Percentiles rank a stretch among this genome's conserved stretches.
Conservation (phyloP, 2,113 vertebrate genomes). For the Neotoma lepida region DNA sequence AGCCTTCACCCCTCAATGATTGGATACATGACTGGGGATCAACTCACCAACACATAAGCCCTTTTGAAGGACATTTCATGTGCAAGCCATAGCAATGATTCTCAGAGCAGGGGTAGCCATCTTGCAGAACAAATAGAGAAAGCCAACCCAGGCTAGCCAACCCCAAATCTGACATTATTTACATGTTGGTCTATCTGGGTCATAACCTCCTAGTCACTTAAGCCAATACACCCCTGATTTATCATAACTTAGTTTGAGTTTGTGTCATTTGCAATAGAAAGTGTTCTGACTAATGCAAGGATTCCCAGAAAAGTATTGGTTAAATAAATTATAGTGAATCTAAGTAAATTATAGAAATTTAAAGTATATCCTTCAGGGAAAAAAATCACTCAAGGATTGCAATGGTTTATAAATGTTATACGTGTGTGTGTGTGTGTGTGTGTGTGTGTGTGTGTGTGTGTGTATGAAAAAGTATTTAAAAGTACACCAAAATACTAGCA, state of each 20-base stretch:
- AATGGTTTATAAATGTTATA: not conserved
- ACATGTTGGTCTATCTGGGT: not conserved
- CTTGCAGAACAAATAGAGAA: not conserved
- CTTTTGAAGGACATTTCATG: not conserved
- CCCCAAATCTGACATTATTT: not conserved
- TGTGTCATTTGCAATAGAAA: slow-evolving; percentile 50
- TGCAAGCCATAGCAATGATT: not conserved
- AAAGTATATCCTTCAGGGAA: slow-evolving; percentile 12
- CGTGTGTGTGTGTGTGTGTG: not conserved
- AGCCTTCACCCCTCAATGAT: not conserved
- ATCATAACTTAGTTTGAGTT: slow-evolving; percentile 6
- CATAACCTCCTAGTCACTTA: not conserved
- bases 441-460: not conserved
- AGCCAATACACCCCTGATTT: not conserved
- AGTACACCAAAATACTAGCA: not conserved
- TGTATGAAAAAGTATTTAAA: not conserved
- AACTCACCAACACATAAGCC: not conserved
- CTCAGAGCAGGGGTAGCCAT: not conserved
- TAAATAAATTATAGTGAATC: slow-evolving; percentile 21
- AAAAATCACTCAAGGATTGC: slow-evolving; percentile 11
- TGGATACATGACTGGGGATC: not conserved
- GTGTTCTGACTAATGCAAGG: slow-evolving; percentile 36
- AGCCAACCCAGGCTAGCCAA: not conserved
- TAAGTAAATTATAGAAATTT: slow-evolving; percentile 7
- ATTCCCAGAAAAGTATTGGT: slow-evolving; percentile 22